Base-by-base conservation (phyloP, 1,140 invertebrate genomes). In the Neomicropteryx cornuta region DNA sequence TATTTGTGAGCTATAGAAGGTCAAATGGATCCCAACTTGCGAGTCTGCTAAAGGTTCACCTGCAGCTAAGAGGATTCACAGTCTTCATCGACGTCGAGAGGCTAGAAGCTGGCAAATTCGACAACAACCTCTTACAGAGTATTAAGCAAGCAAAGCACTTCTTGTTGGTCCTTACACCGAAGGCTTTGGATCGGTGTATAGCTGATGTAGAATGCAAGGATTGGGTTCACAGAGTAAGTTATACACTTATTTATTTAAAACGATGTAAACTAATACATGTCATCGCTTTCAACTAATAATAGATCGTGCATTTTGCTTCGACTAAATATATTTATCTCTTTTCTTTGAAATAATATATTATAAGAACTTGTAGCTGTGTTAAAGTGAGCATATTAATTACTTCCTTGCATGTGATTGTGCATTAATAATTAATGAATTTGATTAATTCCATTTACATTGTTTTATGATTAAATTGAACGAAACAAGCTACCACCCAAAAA, bases 11-110 rank as follows among this genome's bases (percentile, higher is more conserved):
- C 62, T 99, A 99, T 59, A 69, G 97, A 47, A 71, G 97, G 51
- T 95, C 92, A 1, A 99, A 96, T 60, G 96, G 96, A 37, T 98
- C 96, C 17, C 96, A 99, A 62, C 65, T 99, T 45, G 96, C 96
- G 27, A 87, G 83, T 72, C 69, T 89, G 42, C 67, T 91, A 31
- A 89, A 89, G 64, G 96, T 99, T 8, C 94, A 98, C 58, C 73
- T 99, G 18, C 90, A 97, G 62, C 62, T 99, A 22, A 68, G 92
- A 52, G 92, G 93, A 2, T 94, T 94, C 58, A 82, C 84, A 10
- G 91, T 96, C 2, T 97, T 97, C 59, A 94, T 97, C 41, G 92
- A 97, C 53, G 91, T 97, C 23, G 92, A 96, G 55, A 72, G 89
- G 47, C 63, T 97, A 27, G 89, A 96, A 63, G 94, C 94, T 18